Conservation (phyloP, 2,888 invertebrate genomes). For the Dryobotodes eremita region DNA sequence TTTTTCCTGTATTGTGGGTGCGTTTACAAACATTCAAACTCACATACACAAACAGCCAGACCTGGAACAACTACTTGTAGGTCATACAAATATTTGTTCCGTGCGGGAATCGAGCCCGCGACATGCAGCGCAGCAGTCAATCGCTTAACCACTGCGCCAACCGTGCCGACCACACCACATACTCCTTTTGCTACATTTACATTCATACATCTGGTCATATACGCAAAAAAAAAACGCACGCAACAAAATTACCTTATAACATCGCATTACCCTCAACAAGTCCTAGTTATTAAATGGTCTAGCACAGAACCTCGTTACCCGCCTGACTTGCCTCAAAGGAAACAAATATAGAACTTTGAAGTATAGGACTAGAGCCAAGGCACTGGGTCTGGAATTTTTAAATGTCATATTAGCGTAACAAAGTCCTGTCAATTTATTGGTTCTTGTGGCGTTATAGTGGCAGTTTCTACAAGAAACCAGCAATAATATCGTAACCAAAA, state of each 20-base stretch:
- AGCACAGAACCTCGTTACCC: conserved; percentile 22
- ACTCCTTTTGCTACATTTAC: no score
- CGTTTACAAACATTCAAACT: no score
- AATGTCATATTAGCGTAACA: conserved; percentile 30
- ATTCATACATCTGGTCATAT: no score
- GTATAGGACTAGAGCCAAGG: conserved; percentile 5
- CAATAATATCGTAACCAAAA: background rate
- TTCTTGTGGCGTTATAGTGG: conserved; percentile 7
- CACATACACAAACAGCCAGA: no score
- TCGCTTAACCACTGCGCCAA: no score
- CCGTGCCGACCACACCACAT: no score
- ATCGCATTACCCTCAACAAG: background rate
- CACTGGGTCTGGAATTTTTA: conserved; percentile 11
- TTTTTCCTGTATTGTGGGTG: no score
- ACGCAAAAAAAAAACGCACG: no score
- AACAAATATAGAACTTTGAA: conserved; percentile 50
- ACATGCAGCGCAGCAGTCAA: no score
- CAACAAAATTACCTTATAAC: background rate
- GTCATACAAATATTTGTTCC: no score
- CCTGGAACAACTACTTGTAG: no score
- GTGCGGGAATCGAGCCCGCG: no score
- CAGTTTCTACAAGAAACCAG: conserved; percentile 5
- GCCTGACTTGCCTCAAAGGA: conserved; percentile 31
- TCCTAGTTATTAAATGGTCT: conserved; percentile 24
- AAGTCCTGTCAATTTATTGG: background rate